These are phyloP conservation scores for Ceratosolen solmsi DNA, from an alignment of 1,140 invertebrate genomes.

Conservation along the genomic window DNA sequence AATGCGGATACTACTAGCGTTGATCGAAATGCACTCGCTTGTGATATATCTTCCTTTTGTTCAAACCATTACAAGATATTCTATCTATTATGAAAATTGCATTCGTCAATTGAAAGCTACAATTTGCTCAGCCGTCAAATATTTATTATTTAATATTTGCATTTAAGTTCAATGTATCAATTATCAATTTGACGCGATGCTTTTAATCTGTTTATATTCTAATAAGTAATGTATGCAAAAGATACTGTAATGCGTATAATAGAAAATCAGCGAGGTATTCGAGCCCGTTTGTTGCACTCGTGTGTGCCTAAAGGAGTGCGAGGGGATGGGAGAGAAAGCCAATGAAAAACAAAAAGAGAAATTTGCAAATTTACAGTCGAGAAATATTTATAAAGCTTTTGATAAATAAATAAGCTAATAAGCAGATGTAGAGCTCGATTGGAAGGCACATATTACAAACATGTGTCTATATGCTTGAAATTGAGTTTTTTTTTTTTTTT, in stretches of 20 bases:
- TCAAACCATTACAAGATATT: background rate
- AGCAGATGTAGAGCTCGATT: too few relatives aligned
- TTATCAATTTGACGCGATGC: background rate
- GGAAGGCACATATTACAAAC: too few relatives aligned
- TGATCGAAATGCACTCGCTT: background rate
- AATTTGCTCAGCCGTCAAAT: background rate
- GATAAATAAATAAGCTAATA: too few relatives aligned
- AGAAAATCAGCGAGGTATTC: too few relatives aligned
- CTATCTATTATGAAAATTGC: background rate
- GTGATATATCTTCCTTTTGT: background rate
- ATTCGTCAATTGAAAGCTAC: background rate
- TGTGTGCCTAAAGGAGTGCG: too few relatives aligned
- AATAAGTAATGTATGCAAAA: background rate
- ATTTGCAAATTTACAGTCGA: too few relatives aligned
- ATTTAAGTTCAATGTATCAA: background rate
- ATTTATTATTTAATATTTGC: background rate
- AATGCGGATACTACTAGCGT: background rate
- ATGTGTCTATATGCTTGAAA: too few relatives aligned
- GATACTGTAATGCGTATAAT: background rate
- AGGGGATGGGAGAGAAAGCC: too few relatives aligned
- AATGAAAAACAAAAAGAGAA: too few relatives aligned
- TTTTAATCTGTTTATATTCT: background rate
- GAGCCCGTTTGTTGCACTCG: too few relatives aligned
- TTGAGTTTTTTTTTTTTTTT: too few relatives aligned
- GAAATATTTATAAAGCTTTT: too few relatives aligned